Base-by-base conservation (phyloP, 2,797 vertebrate species). In the Sebastes matsubarae region DNA sequence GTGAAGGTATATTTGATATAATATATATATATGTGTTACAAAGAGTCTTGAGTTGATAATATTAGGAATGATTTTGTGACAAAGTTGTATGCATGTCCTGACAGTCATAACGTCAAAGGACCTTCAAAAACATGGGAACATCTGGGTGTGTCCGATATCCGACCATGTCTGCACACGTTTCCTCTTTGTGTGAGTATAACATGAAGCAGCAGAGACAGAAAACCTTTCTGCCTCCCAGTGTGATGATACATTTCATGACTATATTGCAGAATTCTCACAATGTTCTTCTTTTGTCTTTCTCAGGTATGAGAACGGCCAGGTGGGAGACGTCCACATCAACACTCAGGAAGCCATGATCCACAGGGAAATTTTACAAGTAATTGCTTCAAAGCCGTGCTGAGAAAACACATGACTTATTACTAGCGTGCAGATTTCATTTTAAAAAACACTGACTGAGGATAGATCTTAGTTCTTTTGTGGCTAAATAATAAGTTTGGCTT, bases 151-250 rank as follows among this genome's bases (percentile, higher is more conserved):
- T 92, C 97, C 98, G 0, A 94, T 97, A 80, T 96, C 98, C 0
- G 97, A 99, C 92, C 97, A 99, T 0, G 98, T 99, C 90, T 99
- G 98, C 93, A 99, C 98, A 27, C 96, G 97, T 67, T 99, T 99
- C 96, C 98, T 99, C 90, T 99, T 99, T 92, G 97, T 99, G 98
- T 99, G 90, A 98, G 98, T 98, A 81, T 52, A 67, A 38, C 46
- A 36, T 1, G 2, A 68, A 68, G 4, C 18, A 24, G 6, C 59
- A 16, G 18, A 55, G 6, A 58, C 3, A 16, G 25, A 12, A 38
- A 70, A 34, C 8, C 10, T 65, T 60, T 70, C 4, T 7, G 3
- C 10, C 7, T 42, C 29, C 12, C 34, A 30, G 6, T 4, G 50
- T 20, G n/a, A 64, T 27, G 1, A 64, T 24, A 78, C 1, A 8